Percentiles rank a stretch among this genome's conserved stretches.
These are phyloP conservation scores for Myopa tessellatipennis DNA, from an alignment of 2,888 invertebrate species.

Conservation along the genomic window DNA sequence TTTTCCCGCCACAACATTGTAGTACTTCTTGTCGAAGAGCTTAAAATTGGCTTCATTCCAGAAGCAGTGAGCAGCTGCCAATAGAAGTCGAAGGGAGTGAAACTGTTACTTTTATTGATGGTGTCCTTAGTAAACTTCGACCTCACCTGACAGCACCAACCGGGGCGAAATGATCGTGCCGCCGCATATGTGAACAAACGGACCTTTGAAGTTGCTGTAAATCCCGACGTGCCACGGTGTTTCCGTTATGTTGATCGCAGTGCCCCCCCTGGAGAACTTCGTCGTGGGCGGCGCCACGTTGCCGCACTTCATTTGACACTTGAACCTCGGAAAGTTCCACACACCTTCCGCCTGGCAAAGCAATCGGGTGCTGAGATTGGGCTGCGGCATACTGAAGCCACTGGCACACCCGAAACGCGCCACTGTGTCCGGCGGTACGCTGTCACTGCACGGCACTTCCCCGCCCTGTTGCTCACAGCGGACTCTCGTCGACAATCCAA, in stretches of 20 bases:
- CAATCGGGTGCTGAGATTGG: not conserved
- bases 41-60: conserved; percentile 45
- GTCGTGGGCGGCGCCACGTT: conserved; percentile 17
- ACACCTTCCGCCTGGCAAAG: conserved; percentile 10
- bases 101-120: not conserved
- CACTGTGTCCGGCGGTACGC: conserved; percentile 28
- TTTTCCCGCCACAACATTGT: conserved; percentile 49
- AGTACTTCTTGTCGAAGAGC: conserved; percentile 35
- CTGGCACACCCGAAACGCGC: conserved; percentile 35
- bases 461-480: not conserved
- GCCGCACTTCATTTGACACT: conserved; percentile 24
- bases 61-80: conserved; percentile 53
- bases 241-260: conserved; percentile 38
- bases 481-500: conserved; percentile 24
- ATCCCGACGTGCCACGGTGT: conserved; percentile 51
- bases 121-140: not conserved
- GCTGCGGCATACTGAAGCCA: conserved; percentile 18
- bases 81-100: not conserved
- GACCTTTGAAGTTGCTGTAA: conserved; percentile 33
- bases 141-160: conserved; percentile 44
- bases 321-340: conserved; percentile 9
- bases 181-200: conserved; percentile 46
- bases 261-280: conserved; percentile 42
- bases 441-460: conserved; percentile 21
- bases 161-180: conserved; percentile 48